These are phyloP conservation scores for Macquaria ambigua DNA, from an alignment of 2,113 vertebrate genomes.

Conservation along the genomic window DNA sequence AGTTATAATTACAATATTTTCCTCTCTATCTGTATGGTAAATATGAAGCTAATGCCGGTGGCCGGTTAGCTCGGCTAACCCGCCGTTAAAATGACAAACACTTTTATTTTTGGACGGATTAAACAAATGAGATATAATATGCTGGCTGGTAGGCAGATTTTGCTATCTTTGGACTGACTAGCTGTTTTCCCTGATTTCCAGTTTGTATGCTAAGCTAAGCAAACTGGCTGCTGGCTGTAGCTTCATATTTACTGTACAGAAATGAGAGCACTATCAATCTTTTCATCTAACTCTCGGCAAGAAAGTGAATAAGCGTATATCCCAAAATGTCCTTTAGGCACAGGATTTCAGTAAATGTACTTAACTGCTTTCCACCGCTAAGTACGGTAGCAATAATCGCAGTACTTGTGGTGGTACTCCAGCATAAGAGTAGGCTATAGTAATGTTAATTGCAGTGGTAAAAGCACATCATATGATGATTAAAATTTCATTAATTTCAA, in stretches of 20 bases:
- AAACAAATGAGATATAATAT: not conserved
- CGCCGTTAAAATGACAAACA: not conserved
- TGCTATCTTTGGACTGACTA: not conserved
- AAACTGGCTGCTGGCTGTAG: not conserved
- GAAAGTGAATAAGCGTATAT: not conserved
- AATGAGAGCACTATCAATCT: not conserved
- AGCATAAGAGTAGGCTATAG: not conserved
- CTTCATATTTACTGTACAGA: not conserved
- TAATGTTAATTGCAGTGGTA: too few relatives aligned
- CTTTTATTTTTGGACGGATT: not conserved
- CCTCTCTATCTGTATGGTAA: not conserved
- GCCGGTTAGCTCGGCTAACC: not conserved
- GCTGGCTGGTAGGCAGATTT: not conserved
- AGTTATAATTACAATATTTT: not conserved
- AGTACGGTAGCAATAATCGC: not conserved
- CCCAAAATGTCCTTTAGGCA: not conserved
- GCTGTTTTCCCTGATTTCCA: not conserved
- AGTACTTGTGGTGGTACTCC: not conserved
- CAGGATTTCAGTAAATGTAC: not conserved
- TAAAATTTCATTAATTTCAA: not conserved
- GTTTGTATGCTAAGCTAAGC: conserved; percentile 7
- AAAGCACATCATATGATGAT: not conserved
- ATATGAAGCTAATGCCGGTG: not conserved
- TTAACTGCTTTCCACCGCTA: not conserved
- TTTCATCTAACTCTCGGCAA: not conserved